Base-by-base conservation (phyloP, 2,797 vertebrate species). In the Poeciliopsis paucimaculata region DNA sequence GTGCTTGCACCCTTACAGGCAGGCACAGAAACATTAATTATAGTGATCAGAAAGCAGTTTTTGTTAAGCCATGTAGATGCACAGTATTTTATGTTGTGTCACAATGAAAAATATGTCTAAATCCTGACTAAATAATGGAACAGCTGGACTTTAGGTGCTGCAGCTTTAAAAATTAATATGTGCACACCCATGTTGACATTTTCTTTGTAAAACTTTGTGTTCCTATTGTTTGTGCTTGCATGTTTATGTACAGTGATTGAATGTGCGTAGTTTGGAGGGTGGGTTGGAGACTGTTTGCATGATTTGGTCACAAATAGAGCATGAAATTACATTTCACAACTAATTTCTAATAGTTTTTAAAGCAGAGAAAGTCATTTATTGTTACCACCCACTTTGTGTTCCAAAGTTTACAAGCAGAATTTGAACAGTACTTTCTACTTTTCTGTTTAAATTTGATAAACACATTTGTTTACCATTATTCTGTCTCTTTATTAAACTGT, bases 251-350 rank as follows among this genome's bases (percentile, higher is more conserved):
- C 79, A 79, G 84, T 79, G 71, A 81, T 74, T 77, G 60, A 47
- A 76, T 86, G 75, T 88, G 83, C 76, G 15, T 73, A 5, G 76
- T 85, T 89, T 78, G 9, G 76, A 80, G 82, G 90, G 84, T 81
- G 81, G 84, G 82, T 75, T 86, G 51, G 72, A 15, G 90, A 88
- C 85, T 90, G 46, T 89, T 88, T 89, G 89, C 89, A 90, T 91
- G 91, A 91, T 91, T 93, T 93, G 81, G 91, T 93, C 90, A 87
- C 89, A 94, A 94, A 94, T 94, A 92, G 89, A 79, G 89, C 91
- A 89, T 94, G 90, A 92, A 93, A 94, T 93, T 87, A 84, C 92
- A 91, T 93, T 85, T 89, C 84, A 90, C 82, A 84, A 88, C 81
- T 87, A 81, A 88, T 90, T 89, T 93, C 91, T 86, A 88, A 91